Base-by-base conservation (phyloP, 2,888 invertebrate species). In the Pristionchus arcanus region DNA sequence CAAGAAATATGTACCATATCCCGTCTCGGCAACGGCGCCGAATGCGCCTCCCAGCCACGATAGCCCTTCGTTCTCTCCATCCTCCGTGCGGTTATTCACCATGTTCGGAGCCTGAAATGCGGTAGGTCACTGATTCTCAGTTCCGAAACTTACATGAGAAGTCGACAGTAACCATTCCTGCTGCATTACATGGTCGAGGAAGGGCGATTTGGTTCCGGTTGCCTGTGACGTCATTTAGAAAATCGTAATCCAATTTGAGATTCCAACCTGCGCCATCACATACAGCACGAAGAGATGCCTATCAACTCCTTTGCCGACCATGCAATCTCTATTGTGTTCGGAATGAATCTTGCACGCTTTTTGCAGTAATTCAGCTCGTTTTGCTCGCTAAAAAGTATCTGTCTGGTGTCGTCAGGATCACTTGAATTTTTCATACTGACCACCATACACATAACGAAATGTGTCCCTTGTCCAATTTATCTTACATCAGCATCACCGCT, bases 121-220 rank as follows among this genome's bases (percentile, higher is more conserved):
- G n/a, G n/a, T n/a, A n/a, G n/a, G n/a, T n/a, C n/a, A n/a, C n/a
- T n/a, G n/a, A n/a, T n/a, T n/a, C n/a, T n/a, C n/a, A n/a, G n/a
- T n/a, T n/a, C n/a, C n/a, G n/a, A n/a, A n/a, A n/a, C 37, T 77
- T 49, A 85, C 89, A 37, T 93, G 91, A 49, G 91, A 91, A 91
- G 99, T 99, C 34, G 98, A 98, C 49, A 99, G 96, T 92, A 98
- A 97, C 99, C 99, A 99, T 0, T 98, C 98, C 95, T 99, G 98
- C 95, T 98, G 98, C 92, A 99, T 97, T 55, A 98, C 98, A 96
- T 98, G 97, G 95, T 97, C 94, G 13, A 96, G 95, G 94, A 96
- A 96, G 11, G 96, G 95, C 21, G 92, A 92, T 0, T 89, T 77
- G 63, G 90, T 91, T 42, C 92, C 91, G 2, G 90, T 90, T 31